Percentiles rank a stretch among this genome's conserved stretches.
phyloP scores from a whole-genome alignment of 1,140 invertebrate genomes.

The Diorhabda carinulata region DNA sequence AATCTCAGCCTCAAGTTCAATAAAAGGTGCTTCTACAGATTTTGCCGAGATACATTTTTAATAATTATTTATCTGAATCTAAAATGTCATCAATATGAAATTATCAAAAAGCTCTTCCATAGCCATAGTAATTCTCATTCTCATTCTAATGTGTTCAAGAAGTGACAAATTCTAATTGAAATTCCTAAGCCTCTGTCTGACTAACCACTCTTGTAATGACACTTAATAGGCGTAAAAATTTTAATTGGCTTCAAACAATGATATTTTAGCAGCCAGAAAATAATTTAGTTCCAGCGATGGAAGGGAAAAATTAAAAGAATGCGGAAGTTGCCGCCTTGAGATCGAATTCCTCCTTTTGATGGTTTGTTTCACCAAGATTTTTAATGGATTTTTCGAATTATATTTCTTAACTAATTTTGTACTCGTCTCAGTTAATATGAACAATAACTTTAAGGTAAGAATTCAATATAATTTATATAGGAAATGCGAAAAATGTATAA shows the following conservation, averaged over 20 bases:
- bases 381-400: background rate
- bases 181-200: conserved; percentile 41
- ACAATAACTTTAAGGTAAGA: background rate
- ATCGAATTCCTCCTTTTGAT: conserved; percentile 12
- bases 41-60: no score
- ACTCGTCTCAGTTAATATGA: background rate
- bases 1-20: no score
- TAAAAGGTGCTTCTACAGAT: no score
- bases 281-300: conserved; percentile 22
- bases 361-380: conserved; percentile 12
- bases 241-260: conserved; percentile 42
- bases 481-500: background rate
- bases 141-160: conserved; percentile 40
- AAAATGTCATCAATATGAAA: conserved; percentile 21
- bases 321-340: conserved; percentile 14
- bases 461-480: no score
- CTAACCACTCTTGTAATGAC: conserved; percentile 38
- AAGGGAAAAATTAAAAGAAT: conserved; percentile 18
- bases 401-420: background rate
- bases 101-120: conserved; percentile 28
- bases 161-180: conserved; percentile 48
- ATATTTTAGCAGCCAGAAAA: conserved; percentile 28
- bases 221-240: conserved; percentile 42
- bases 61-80: no score
- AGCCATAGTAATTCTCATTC: conserved; percentile 22